phyloP scores from a whole-genome alignment of 2,113 vertebrate genomes.

The Perca fluviatilis region DNA sequence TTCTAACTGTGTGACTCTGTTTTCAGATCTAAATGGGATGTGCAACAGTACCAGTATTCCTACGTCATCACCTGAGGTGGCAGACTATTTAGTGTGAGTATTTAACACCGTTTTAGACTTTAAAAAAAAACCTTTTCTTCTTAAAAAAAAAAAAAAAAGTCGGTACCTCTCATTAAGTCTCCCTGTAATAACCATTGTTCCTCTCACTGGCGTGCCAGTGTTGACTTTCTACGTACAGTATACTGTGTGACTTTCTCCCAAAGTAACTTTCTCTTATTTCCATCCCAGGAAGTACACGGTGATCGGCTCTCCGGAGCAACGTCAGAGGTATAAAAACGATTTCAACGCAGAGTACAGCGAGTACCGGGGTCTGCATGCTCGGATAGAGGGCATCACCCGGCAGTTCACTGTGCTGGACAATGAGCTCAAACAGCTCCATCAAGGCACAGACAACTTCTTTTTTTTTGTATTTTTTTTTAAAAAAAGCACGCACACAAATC shows the following conservation, averaged over 20 bases:
- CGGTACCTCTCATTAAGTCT: neutral
- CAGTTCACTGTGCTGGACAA: constrained; percentile 95
- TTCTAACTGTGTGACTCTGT: constrained; percentile 26
- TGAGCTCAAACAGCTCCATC: constrained; percentile 93
- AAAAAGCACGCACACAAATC: neutral
- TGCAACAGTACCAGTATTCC: constrained; percentile 89
- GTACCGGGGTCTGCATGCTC: constrained; percentile 92
- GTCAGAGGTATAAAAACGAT: constrained; percentile 96
- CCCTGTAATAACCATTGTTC: neutral
- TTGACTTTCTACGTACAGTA: neutral
- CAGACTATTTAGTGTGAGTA: constrained; percentile 96
- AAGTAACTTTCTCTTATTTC: neutral
- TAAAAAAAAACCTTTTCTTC: too few relatives aligned
- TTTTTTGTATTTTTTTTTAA: too few relatives aligned
- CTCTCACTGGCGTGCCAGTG: neutral
- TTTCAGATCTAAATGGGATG: constrained; percentile 86
- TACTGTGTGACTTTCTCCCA: neutral
- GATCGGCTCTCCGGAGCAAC: constrained; percentile 93
- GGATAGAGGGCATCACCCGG: constrained; percentile 94
- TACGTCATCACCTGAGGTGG: constrained; percentile 89
- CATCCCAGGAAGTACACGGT: constrained; percentile 90
- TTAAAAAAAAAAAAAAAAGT: too few relatives aligned
- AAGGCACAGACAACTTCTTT: constrained; percentile 93
- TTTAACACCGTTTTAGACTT: constrained; percentile 2
- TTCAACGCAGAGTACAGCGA: constrained; percentile 96